A percentile compares a stretch with the other conserved stretches of the same genome.
Evolutionary conservation across 1,140 invertebrate genomes (phyloP).

Genomic region (Caenorhabditis remanei): DNA sequence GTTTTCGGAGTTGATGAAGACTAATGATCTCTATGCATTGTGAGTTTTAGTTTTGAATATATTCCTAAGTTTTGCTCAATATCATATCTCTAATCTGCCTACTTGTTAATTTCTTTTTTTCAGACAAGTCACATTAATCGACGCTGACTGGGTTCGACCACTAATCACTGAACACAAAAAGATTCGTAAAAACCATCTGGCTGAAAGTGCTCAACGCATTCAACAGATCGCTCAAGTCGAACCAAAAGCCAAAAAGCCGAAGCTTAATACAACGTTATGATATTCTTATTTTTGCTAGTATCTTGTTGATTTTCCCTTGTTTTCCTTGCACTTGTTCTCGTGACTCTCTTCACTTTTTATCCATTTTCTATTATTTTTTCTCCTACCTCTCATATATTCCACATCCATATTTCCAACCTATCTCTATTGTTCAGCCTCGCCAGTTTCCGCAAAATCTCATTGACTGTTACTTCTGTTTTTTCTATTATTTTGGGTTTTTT

Average conservation of each 20-base stretch:
- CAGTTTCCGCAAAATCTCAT: neutral
- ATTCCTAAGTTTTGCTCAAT: no score
- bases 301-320: neutral
- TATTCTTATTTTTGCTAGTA: neutral
- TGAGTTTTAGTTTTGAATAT: neutral
- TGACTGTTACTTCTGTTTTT: neutral
- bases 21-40: conserved; percentile 60
- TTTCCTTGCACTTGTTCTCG: neutral
- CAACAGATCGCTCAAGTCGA: neutral
- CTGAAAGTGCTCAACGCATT: conserved; percentile 22
- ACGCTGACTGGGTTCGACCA: conserved; percentile 42
- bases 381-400: neutral
- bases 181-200: conserved; percentile 27
- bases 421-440: neutral
- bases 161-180: conserved; percentile 56
- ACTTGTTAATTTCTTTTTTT: neutral
- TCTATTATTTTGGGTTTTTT: neutral
- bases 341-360: neutral
- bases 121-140: conserved; percentile 59
- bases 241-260: conserved; percentile 9
- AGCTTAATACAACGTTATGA: neutral
- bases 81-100: neutral
- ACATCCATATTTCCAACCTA: neutral
- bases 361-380: neutral
- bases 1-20: conserved; percentile 57